Evolutionary conservation across 2,113 vertebrate genomes (phyloP).

Genomic region (Panthera uncia): DNA sequence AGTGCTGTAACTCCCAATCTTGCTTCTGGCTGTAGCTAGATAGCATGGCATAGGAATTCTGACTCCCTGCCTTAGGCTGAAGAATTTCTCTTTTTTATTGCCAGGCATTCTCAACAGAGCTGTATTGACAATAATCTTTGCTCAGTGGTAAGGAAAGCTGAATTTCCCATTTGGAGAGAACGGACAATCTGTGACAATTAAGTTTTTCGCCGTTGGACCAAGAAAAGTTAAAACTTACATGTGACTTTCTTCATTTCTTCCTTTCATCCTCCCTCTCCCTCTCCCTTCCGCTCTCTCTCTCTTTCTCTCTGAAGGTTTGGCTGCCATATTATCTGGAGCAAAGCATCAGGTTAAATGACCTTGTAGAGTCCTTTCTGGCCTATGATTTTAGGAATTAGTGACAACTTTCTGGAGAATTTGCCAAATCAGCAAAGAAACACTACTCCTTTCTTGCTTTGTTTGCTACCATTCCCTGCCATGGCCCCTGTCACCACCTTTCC

Average conservation of each 20-base stretch:
- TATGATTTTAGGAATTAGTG: neutral
- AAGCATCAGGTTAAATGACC: neutral
- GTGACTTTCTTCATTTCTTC: neutral
- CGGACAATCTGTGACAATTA: neutral
- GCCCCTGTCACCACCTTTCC: neutral
- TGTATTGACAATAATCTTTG: neutral
- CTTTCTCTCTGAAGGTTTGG: neutral
- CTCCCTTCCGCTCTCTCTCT: fast-evolving
- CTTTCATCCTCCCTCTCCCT: fast-evolving
- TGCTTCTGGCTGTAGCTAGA: neutral
- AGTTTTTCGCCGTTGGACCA: neutral
- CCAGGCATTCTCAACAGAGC: neutral
- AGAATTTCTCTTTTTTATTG: neutral
- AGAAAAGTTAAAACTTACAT: neutral
- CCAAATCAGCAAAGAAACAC: neutral
- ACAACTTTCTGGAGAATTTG: neutral
- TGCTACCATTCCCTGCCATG: neutral
- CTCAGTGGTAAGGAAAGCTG: conserved; percentile 11
- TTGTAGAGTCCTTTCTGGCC: neutral
- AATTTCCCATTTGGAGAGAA: neutral
- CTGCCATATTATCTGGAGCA: neutral
- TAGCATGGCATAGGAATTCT: neutral
- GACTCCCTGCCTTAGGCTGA: neutral
- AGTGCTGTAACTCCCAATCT: neutral
- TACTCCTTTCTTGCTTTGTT: neutral